A percentile compares a stretch with the other conserved stretches of the same genome.
Conservation (phyloP, 35 echinoderm and acorn worm genomes). For the Diadema setosum region DNA sequence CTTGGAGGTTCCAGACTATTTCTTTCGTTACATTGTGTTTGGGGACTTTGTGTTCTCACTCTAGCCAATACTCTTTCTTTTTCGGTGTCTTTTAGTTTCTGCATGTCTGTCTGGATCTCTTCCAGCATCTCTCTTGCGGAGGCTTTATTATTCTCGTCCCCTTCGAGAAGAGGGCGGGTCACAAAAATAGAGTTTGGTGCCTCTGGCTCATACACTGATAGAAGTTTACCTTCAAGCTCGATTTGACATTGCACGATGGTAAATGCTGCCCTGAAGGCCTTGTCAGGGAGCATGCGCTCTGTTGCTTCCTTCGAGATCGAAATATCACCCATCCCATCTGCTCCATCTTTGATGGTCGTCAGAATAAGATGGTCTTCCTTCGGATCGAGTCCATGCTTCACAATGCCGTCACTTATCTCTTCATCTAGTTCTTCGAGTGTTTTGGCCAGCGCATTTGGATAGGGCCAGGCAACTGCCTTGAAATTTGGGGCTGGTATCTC, state of each 20-base stretch:
- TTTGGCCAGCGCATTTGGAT: constrained; percentile 32
- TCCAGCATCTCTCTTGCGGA: no score
- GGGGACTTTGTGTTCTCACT: no score
- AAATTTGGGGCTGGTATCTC: constrained; percentile 26
- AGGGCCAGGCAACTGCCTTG: constrained; percentile 25
- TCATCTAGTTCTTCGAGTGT: constrained; percentile 40
- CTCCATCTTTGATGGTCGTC: constrained; percentile 28
- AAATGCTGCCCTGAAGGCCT: constrained; percentile 28
- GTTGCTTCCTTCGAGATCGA: neutral
- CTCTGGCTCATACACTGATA: neutral
- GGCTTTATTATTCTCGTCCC: neutral
- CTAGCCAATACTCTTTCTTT: no score
- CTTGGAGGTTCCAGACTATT: no score
- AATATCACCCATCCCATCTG: constrained; percentile 37
- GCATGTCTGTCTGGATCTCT: no score
- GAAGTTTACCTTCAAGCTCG: neutral
- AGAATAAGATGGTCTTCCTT: neutral
- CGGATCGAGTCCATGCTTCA: neutral
- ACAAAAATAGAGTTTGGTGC: neutral
- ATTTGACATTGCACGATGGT: neutral
- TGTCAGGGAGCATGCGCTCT: neutral
- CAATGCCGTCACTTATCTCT: neutral
- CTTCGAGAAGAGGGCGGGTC: neutral
- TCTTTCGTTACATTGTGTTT: no score
- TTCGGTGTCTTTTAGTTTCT: no score